Percentiles rank a stretch among this genome's conserved stretches.
These are phyloP conservation scores for Cygnus atratus DNA, from an alignment of 2,113 vertebrate species.

Conservation along the genomic window DNA sequence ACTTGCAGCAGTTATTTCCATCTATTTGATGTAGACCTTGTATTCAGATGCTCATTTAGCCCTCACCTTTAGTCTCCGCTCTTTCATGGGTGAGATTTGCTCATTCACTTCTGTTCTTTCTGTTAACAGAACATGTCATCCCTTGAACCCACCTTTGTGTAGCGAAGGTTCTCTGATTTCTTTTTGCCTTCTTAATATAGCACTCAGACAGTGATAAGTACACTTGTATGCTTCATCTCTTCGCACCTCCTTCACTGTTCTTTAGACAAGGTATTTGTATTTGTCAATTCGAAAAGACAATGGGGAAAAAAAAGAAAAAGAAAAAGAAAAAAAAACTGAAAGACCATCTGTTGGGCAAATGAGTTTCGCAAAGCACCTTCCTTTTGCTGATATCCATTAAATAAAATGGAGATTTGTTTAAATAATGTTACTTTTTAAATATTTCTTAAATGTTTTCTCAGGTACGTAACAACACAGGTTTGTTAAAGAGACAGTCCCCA, in stretches of 20 bases:
- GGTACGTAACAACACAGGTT: not conserved
- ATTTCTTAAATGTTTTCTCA: not conserved
- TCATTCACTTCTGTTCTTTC: not conserved
- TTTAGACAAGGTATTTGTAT: not conserved
- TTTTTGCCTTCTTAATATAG: not conserved
- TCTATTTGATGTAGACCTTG: not conserved
- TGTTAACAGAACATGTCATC: not conserved
- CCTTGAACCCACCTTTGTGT: not conserved
- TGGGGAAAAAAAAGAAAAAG: not conserved
- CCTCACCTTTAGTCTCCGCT: not conserved
- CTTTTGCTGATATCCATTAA: not conserved
- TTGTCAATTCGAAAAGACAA: not conserved
- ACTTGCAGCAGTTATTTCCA: not conserved
- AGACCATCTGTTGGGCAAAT: not conserved
- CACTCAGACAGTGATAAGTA: not conserved
- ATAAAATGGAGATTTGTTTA: not conserved
- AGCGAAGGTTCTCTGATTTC: not conserved
- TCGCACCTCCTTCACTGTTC: not conserved
- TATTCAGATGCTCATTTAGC: not conserved
- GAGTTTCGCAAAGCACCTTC: not conserved
- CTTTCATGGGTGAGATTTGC: not conserved
- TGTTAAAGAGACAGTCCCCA: not conserved
- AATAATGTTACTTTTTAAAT: not conserved
- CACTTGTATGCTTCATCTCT: not conserved
- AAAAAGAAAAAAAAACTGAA: not conserved